These are phyloP conservation scores for Chamaetylas fuelleborni DNA, from an alignment of 2,113 vertebrate species.

Conservation along the genomic window DNA sequence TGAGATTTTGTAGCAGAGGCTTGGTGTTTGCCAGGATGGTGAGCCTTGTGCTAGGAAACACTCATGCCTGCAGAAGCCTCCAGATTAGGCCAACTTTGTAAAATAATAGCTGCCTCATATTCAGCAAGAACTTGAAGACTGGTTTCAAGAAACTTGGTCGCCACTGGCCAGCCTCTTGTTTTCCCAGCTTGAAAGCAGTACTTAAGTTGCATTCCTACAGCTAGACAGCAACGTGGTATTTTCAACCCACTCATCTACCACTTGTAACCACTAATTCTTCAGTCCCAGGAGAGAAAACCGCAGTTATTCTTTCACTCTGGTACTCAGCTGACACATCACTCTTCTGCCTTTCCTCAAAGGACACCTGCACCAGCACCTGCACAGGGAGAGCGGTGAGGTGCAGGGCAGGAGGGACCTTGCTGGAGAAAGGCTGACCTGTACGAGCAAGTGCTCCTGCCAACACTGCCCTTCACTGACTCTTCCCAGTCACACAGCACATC, in stretches of 20 bases:
- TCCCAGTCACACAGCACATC: not conserved
- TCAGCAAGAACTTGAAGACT: not conserved
- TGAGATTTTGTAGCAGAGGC: not conserved
- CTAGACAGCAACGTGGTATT: not conserved
- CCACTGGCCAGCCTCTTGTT: not conserved
- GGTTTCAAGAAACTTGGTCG: not conserved
- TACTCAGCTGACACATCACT: accelerated
- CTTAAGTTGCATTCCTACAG: not conserved
- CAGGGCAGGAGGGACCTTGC: not conserved
- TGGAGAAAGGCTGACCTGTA: not conserved
- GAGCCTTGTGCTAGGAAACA: not conserved
- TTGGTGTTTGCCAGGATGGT: not conserved
- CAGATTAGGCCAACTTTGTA: not conserved
- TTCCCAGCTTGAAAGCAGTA: not conserved
- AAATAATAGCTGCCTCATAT: not conserved
- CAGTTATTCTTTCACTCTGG: not conserved
- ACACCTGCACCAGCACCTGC: not conserved
- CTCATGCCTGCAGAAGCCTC: not conserved
- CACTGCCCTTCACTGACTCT: not conserved
- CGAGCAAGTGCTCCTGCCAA: not conserved
- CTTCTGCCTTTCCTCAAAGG: not conserved
- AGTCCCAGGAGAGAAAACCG: not conserved
- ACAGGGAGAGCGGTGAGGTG: accelerated
- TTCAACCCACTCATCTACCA: not conserved
- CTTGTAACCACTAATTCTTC: not conserved